Evolutionary conservation across 2,113 vertebrate species (phyloP).

Genomic region (Octodon degus): DNA sequence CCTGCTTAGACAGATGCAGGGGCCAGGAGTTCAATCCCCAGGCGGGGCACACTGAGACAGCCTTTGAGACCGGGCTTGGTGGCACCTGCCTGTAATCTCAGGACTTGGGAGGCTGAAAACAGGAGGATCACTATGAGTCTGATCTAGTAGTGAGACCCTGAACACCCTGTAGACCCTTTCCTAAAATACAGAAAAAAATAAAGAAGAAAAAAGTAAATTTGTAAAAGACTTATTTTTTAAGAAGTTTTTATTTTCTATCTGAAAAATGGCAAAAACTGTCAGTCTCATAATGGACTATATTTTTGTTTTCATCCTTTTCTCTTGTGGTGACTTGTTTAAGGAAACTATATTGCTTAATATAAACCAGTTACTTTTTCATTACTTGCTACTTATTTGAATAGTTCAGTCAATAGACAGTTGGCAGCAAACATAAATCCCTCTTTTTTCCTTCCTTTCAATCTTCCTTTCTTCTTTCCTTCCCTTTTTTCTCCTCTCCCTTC

Average conservation of each 20-base stretch:
- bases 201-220: background rate
- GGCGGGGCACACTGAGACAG: no score
- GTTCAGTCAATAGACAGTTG: conserved; percentile 7
- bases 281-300: background rate
- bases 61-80: no score
- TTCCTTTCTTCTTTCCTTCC: background rate
- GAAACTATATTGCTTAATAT: conserved; percentile 49
- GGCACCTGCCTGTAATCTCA: no score
- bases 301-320: conserved; percentile 8
- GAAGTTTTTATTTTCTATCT: conserved; percentile 6
- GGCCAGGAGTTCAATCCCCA: no score
- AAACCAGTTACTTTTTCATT: conserved; percentile 64
- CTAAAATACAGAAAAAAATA: no score
- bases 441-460: background rate
- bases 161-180: no score
- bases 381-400: conserved; percentile 59
- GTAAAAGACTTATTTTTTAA: background rate
- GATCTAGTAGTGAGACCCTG: no score
- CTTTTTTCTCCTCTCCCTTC: background rate
- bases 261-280: background rate
- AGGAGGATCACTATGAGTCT: no score
- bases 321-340: conserved; percentile 33
- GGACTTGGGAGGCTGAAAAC: no score
- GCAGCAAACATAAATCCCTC: conserved; percentile 40
- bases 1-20: no score